phyloP scores from a whole-genome alignment of 2,113 vertebrate genomes.

The Leucosticte australis region DNA sequence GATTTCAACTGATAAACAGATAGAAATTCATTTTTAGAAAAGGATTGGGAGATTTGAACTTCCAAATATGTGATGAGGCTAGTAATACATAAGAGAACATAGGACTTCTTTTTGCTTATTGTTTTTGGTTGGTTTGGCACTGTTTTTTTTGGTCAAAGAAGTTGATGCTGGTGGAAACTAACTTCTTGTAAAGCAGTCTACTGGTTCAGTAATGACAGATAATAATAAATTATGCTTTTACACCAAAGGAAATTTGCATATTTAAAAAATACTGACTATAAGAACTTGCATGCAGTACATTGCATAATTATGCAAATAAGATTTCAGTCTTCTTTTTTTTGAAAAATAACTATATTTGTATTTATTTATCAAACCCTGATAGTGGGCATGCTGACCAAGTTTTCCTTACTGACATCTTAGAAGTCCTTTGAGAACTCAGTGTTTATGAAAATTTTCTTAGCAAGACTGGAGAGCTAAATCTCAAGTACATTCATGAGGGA shows the following conservation, averaged over 20 bases:
- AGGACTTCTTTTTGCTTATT: not conserved
- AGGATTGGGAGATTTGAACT: not conserved
- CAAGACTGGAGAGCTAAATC: not conserved
- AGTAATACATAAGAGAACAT: rapidly evolving
- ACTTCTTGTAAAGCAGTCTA: not conserved
- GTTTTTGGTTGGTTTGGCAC: not conserved
- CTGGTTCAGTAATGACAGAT: not conserved
- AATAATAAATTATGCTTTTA: not conserved
- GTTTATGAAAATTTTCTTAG: not conserved
- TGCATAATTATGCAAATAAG: not conserved
- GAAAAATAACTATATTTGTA: not conserved
- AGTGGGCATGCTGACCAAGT: not conserved
- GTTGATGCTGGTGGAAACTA: not conserved
- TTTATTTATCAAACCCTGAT: not conserved
- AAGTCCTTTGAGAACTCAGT: not conserved
- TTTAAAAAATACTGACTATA: not conserved
- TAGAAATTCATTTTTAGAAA: not conserved
- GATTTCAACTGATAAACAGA: not conserved
- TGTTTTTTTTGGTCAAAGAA: not conserved
- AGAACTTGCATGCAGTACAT: not conserved
- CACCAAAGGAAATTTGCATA: not conserved
- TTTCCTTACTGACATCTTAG: not conserved
- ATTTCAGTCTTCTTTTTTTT: not conserved
- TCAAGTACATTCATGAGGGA: not conserved
- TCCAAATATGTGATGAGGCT: not conserved